These are phyloP conservation scores for Rhodinocichla rosea DNA, from an alignment of 2,113 vertebrate species.

Conservation along the genomic window DNA sequence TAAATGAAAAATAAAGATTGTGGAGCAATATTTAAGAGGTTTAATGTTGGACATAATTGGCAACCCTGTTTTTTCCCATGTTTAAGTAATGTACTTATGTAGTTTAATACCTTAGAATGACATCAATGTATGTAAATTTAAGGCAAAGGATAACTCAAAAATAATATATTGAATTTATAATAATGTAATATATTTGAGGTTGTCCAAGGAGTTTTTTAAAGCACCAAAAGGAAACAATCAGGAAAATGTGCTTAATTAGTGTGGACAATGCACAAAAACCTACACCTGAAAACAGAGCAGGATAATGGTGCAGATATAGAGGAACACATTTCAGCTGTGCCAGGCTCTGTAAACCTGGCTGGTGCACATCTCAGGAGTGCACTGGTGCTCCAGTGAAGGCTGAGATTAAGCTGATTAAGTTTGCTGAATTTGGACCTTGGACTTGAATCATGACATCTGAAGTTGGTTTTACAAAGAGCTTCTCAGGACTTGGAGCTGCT, in stretches of 20 bases:
- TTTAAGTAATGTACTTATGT: not conserved
- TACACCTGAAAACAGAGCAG: fast-evolving
- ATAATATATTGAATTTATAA: not conserved
- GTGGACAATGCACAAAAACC: not conserved
- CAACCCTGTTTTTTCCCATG: not conserved
- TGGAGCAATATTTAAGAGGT: not conserved
- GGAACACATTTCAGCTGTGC: not conserved
- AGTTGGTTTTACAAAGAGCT: not conserved
- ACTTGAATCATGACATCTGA: not conserved
- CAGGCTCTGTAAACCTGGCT: not conserved
- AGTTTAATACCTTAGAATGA: not conserved
- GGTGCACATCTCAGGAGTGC: not conserved
- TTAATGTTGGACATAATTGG: not conserved
- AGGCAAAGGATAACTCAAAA: not conserved
- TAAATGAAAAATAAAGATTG: not conserved
- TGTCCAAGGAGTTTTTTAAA: not conserved
- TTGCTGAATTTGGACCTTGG: not conserved
- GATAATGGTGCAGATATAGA: not conserved
- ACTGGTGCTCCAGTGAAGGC: not conserved
- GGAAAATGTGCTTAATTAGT: not conserved
- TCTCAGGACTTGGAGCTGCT: not conserved
- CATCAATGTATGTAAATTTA: not conserved
- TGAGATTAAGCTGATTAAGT: not conserved
- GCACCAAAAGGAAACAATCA: not conserved
- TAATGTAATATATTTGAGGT: not conserved